Conservation (phyloP, 2,888 invertebrate genomes). For the Portevinia maculata region DNA sequence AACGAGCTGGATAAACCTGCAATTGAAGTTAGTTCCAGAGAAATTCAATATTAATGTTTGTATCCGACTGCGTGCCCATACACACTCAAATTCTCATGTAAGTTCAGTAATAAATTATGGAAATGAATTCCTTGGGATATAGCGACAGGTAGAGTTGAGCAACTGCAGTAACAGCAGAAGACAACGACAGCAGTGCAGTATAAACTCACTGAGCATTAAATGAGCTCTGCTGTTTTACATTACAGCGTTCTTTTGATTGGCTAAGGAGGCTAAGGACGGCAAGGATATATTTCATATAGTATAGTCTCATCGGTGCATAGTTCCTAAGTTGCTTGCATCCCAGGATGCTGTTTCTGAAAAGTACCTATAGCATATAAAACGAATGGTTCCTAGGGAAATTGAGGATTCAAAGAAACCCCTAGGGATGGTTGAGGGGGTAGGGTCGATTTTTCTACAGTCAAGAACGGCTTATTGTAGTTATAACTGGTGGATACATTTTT, state of each 20-base stretch:
- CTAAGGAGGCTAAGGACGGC: slow-evolving; percentile 9
- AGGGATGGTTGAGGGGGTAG: too few relatives aligned
- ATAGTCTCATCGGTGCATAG: slow-evolving; percentile 31
- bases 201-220: neutral
- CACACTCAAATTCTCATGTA: neutral
- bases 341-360: slow-evolving; percentile 7
- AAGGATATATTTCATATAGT: slow-evolving; percentile 26
- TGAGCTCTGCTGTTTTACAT: slow-evolving; percentile 22
- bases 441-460: too few relatives aligned
- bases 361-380: neutral
- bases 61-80: neutral
- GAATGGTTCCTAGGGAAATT: neutral
- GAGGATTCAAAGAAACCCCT: neutral
- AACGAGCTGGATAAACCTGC: slow-evolving; percentile 3
- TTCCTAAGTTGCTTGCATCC: slow-evolving; percentile 3
- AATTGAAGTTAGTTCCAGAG: slow-evolving; percentile 54
- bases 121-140: slow-evolving; percentile 46
- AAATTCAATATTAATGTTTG: slow-evolving; percentile 51
- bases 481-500: slow-evolving; percentile 1
- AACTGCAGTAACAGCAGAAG: neutral
- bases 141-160: slow-evolving; percentile 28
- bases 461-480: neutral
- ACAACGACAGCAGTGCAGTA: neutral
- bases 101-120: slow-evolving; percentile 37
- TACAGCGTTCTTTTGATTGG: slow-evolving; percentile 24